A percentile compares a stretch with the other conserved stretches of the same genome.
Evolutionary conservation across 1,140 invertebrate genomes (phyloP).

Genomic region (Holotrichia oblita): DNA sequence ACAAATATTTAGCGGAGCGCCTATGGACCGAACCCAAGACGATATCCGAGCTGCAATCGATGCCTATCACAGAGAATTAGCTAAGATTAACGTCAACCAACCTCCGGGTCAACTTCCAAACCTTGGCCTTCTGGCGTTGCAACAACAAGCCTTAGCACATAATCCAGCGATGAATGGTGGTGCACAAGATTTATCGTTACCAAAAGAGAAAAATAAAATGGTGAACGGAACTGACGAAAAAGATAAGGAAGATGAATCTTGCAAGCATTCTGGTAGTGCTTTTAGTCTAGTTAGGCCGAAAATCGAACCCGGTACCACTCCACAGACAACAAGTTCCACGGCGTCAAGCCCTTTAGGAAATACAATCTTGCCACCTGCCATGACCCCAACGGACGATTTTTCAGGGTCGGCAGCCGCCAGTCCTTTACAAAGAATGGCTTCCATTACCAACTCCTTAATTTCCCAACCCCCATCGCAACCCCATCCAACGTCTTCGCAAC

Average conservation of each 20-base stretch:
- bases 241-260: constrained; percentile 70
- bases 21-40: constrained; percentile 80
- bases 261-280: constrained; percentile 84
- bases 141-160: constrained; percentile 73
- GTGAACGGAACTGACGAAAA: constrained; percentile 72
- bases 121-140: constrained; percentile 73
- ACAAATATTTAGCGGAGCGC: constrained; percentile 74
- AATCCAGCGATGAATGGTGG: constrained; percentile 67
- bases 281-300: constrained; percentile 86
- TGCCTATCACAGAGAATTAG: constrained; percentile 90
- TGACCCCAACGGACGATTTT: constrained; percentile 81
- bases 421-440: constrained; percentile 96
- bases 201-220: constrained; percentile 77
- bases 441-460: constrained; percentile 95
- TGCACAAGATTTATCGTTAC: constrained; percentile 86
- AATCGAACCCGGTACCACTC: constrained; percentile 72
- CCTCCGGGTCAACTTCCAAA: constrained; percentile 64
- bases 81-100: constrained; percentile 76
- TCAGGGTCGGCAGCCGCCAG: constrained; percentile 82
- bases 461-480: constrained; percentile 88
- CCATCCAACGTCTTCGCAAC: constrained; percentile 80
- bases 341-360: constrained; percentile 83
- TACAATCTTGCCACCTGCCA: constrained; percentile 79
- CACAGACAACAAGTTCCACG: constrained; percentile 70
- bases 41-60: constrained; percentile 89